Conservation (phyloP, 2,113 vertebrate genomes). For the Zapus hudsonius region DNA sequence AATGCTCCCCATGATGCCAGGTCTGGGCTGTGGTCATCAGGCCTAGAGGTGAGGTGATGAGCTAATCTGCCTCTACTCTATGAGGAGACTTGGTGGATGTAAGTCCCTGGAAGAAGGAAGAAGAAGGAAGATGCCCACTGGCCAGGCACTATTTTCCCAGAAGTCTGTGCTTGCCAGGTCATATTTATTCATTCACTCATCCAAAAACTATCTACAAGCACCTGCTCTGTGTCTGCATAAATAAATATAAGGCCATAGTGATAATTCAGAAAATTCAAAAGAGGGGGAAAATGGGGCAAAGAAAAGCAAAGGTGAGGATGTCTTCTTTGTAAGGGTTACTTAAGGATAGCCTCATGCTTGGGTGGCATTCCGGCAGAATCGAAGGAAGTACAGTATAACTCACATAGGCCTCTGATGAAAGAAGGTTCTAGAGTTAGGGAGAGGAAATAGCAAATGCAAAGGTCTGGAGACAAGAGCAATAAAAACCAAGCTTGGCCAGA, state of each 20-base stretch:
- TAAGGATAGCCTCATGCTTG: not conserved
- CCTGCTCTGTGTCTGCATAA: not conserved
- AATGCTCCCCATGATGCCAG: too few species aligned
- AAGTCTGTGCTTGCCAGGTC: not conserved
- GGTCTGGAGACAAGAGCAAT: not conserved
- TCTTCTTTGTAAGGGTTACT: not conserved
- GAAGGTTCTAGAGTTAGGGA: not conserved
- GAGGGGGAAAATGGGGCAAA: not conserved
- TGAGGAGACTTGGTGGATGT: not conserved
- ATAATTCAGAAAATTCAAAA: not conserved
- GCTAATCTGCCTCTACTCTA: accelerated
- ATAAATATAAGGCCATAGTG: not conserved
- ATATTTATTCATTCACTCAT: not conserved
- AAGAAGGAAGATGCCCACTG: not conserved
- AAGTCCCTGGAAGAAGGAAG: not conserved
- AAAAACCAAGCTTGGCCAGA: not conserved
- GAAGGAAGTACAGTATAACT: not conserved
- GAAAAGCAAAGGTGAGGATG: not conserved
- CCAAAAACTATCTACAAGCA: not conserved
- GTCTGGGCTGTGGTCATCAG: too few species aligned
- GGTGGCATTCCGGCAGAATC: not conserved
- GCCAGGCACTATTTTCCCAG: not conserved
- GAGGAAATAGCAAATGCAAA: not conserved
- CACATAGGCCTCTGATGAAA: accelerated
- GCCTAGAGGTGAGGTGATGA: not conserved